Conservation (phyloP, 2,797 vertebrate species). For the Chelidonichthys spinosus region DNA sequence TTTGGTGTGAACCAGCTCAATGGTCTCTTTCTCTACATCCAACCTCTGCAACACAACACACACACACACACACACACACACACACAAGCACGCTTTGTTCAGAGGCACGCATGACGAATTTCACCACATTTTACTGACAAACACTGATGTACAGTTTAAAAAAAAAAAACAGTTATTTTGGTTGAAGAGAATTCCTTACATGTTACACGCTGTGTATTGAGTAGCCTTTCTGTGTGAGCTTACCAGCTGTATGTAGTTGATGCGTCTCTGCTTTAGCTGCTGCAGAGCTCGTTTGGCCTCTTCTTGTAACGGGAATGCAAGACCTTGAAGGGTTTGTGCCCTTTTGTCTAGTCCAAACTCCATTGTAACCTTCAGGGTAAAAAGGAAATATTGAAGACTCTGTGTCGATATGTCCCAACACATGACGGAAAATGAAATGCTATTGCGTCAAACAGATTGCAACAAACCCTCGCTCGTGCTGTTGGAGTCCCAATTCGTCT, state of each 20-base stretch:
- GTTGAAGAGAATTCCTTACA: neutral
- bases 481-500: slow-evolving; percentile 78
- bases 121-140: neutral
- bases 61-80: slow-evolving; percentile 21
- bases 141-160: neutral
- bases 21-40: slow-evolving; percentile 94
- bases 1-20: slow-evolving; percentile 95
- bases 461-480: slow-evolving; percentile 80
- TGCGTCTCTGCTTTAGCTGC: slow-evolving; percentile 90
- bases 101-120: slow-evolving; percentile 1
- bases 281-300: slow-evolving; percentile 92
- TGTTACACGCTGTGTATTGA: neutral
- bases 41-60: slow-evolving; percentile 78
- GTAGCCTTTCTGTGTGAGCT: slow-evolving; percentile 41
- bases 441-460: neutral
- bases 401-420: neutral
- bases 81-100: slow-evolving; percentile 22
- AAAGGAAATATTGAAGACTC: neutral
- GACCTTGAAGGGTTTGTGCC: slow-evolving; percentile 93
- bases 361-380: slow-evolving; percentile 87
- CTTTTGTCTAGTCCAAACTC: slow-evolving; percentile 97
- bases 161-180: neutral
- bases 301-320: slow-evolving; percentile 94
- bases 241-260: slow-evolving; percentile 99
- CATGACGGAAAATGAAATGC: neutral